A percentile compares a stretch with the other conserved stretches of the same genome.
Evolutionary conservation across 2,113 vertebrate genomes (phyloP).

Genomic region (Lonchura striata): DNA sequence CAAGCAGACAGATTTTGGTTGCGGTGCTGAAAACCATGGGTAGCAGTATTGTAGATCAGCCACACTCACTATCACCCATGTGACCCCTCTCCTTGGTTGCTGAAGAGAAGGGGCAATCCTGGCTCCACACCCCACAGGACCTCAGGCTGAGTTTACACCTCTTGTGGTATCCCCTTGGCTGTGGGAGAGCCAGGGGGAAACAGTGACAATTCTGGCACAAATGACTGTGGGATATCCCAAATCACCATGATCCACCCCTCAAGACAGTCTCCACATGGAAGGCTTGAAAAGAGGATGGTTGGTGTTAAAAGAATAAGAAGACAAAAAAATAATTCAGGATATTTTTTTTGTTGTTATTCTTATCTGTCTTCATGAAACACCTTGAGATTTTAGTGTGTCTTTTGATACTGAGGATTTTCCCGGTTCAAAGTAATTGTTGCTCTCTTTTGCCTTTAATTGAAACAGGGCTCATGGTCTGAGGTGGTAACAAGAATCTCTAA

Average conservation of each 20-base stretch:
- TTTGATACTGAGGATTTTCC: not conserved
- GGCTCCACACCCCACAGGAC: no score
- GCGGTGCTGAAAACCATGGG: fast-evolving
- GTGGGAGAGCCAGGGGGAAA: fast-evolving
- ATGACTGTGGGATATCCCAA: not conserved
- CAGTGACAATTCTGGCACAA: not conserved
- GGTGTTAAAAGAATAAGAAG: not conserved
- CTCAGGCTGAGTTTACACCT: not conserved
- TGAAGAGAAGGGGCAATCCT: not conserved
- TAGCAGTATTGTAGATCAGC: no score
- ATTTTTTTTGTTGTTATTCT: not conserved
- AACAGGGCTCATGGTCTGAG: not conserved
- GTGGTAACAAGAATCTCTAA: not conserved
- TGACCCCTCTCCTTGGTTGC: not conserved
- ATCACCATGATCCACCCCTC: not conserved
- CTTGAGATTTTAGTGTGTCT: not conserved
- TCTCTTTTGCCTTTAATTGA: not conserved
- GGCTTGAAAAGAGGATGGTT: not conserved
- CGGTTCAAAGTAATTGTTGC: not conserved
- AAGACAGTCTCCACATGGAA: not conserved
- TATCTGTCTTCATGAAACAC: not conserved
- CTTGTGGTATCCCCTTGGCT: not conserved
- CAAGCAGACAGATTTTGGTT: not conserved
- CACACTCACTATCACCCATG: not conserved
- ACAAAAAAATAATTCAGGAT: not conserved